Evolutionary conservation across 1,140 invertebrate species (phyloP).

Genomic region (Platyscapa corneri): DNA sequence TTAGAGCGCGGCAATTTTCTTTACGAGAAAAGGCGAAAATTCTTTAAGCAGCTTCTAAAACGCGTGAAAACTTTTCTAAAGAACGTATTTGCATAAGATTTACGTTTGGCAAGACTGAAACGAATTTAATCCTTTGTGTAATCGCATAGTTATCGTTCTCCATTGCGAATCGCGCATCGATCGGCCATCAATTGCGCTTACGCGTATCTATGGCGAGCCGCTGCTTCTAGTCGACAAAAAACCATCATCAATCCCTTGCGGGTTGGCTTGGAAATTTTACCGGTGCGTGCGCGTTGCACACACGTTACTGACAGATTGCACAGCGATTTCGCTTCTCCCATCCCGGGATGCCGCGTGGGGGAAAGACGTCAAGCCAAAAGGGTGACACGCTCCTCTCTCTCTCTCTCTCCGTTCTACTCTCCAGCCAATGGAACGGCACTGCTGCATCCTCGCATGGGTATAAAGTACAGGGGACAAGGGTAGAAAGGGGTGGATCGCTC

Average conservation of each 20-base stretch:
- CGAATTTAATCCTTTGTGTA: not conserved
- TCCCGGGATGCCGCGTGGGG: conserved; percentile 48
- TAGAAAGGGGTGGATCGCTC: conserved; percentile 72
- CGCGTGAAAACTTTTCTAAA: no score
- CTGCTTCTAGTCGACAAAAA: not conserved
- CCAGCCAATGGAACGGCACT: conserved; percentile 70
- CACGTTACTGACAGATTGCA: conserved; percentile 30
- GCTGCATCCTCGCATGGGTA: conserved; percentile 52
- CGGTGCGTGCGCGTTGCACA: conserved; percentile 6
- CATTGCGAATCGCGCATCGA: not conserved
- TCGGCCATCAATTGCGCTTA: not conserved
- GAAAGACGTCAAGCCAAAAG: conserved; percentile 50
- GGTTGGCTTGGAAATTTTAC: not conserved
- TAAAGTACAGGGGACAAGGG: conserved; percentile 61
- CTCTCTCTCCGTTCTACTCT: conserved; percentile 23
- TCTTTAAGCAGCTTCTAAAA: no score
- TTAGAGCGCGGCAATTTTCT: no score
- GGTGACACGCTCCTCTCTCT: not conserved
- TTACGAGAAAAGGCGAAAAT: no score
- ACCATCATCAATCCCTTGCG: not conserved
- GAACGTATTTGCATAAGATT: no score
- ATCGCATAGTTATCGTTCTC: not conserved
- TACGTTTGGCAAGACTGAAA: not conserved
- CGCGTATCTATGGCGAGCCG: not conserved
- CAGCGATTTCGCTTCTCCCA: not conserved